Evolutionary conservation across 2,797 vertebrate species (phyloP).

Genomic region (Hemitrygon akajei): DNA sequence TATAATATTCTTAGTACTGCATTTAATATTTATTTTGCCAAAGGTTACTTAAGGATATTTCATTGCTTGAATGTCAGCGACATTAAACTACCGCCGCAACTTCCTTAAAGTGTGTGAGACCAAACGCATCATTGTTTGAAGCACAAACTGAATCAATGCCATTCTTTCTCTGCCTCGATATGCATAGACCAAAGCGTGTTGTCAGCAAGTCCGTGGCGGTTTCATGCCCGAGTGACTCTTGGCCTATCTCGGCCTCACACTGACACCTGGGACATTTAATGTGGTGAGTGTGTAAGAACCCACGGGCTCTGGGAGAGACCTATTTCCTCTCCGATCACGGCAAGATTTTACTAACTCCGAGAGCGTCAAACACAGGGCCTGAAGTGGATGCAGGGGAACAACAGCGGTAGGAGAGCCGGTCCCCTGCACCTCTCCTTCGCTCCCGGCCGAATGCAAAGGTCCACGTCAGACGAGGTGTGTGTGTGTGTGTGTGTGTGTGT

Average conservation of each 20-base stretch:
- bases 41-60: not conserved
- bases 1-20: not conserved
- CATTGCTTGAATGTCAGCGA: not conserved
- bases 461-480: constrained; percentile 17
- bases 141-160: not conserved
- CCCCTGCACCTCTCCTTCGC: constrained; percentile 60
- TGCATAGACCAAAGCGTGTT: not conserved
- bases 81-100: no score
- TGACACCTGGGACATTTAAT: not conserved
- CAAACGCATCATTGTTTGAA: not conserved
- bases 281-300: not conserved
- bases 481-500: not conserved
- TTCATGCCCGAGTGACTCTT: not conserved
- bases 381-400: constrained; percentile 48
- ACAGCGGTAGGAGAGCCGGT: constrained; percentile 61
- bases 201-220: not conserved
- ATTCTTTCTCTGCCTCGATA: not conserved
- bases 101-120: not conserved
- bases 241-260: not conserved
- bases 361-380: no score
- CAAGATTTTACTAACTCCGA: not conserved
- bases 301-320: not conserved
- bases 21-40: no score
- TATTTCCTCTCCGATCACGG: not conserved
- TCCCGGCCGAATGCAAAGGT: no score